Base-by-base conservation (phyloP, 2,797 vertebrate genomes). In the Acrocephalus scirpaceus region DNA sequence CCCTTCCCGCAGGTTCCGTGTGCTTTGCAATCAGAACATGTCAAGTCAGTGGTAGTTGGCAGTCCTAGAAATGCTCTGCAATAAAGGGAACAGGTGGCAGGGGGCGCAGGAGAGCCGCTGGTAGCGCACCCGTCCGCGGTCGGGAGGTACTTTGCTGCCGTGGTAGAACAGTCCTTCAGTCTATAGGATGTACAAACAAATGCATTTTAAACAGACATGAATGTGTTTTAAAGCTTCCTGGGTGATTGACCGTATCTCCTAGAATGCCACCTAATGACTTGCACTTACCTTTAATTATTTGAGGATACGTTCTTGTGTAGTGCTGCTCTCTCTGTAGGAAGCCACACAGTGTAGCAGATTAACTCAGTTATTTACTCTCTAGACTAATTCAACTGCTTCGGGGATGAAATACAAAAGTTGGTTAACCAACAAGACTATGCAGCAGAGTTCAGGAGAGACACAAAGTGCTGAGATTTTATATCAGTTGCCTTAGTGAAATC, bases 31-130 rank as follows among this genome's bases (percentile, higher is more conserved):
- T 74, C 67, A 29, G 81, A 66, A 16, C 45, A 0, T 6, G 73
- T 58, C 76, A 32, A n/a, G 83, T 34, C 26, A 32, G 70, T 1
- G 44, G 45, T 14, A 15, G 36, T 3, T 7, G 76, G 60, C 56
- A 15, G 8, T 47, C 23, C 56, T 3, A 3, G 50, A 15, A 90
- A 23, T 50, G 47, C 65, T n/a, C 42, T 80, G 96, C 96, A 86
- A 27, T 74, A 29, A 69, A 6, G 45, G 72, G 57, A 91, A 7
- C 40, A n/a, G 42, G 71, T 51, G 88, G 71, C 92, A 97, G 96
- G 77, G 95, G 96, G 96, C 93, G 96, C 72, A 25, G 86, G 67
- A 93, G 94, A 94, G 90, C 94, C 67, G 77, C 38, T 25, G 74
- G 56, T 18, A 25, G 21, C 62, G 7, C n/a, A 16, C 26, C 90